Evolutionary conservation across 2,888 invertebrate species (phyloP), one percentile per base, ranked within the genome.

Genomic region (Clistopyga incitator): DNA sequence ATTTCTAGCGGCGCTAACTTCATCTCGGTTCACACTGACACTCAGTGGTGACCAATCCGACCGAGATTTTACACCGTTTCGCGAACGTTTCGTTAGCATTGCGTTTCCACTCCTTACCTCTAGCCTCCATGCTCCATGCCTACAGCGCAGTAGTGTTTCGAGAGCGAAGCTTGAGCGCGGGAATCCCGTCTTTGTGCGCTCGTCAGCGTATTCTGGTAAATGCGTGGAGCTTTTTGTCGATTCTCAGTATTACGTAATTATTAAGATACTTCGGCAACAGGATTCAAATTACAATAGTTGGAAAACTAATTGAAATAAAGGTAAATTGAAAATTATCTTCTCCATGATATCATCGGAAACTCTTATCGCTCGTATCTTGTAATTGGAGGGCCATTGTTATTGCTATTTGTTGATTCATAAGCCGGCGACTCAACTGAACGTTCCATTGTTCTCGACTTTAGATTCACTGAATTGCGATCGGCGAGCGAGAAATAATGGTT

Each of bases 151-250:
- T 13, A 18, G 25, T 13, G 13, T 65, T 65, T 42, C 64, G 20
- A 8, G 20, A 29, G 68, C 47, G 67, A 23, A 29, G 15, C 25
- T 15, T n/a, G 8, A 25, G 10, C 8, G 67, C 47, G 47, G 71
- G 71, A 71, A 56, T 71, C 71, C 71, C 71, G 25, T 56, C 72
- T 13, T 42, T 71, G 71, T 59, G 45, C 38, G 6, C 4, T 38
- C 10, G 6, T 20, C 20, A 38, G 13, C 20, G 13, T 13, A 20
- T 25, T 25, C 3, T 13, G 34, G 38, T 18, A 18, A 70, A 70
- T 52, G 18, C 13, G 11, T 6, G 6, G 11, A 13, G 6, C 34
- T 18, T 38, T 15, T 47, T n/a, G 18, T 2, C 3, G 11, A 50
- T 13, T 47, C 6, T 11, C 50, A 10, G 11, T 11, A 18, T 15